These are phyloP conservation scores for Ctenicera cuprea DNA, from an alignment of 2,888 invertebrate genomes.

Conservation along the genomic window DNA sequence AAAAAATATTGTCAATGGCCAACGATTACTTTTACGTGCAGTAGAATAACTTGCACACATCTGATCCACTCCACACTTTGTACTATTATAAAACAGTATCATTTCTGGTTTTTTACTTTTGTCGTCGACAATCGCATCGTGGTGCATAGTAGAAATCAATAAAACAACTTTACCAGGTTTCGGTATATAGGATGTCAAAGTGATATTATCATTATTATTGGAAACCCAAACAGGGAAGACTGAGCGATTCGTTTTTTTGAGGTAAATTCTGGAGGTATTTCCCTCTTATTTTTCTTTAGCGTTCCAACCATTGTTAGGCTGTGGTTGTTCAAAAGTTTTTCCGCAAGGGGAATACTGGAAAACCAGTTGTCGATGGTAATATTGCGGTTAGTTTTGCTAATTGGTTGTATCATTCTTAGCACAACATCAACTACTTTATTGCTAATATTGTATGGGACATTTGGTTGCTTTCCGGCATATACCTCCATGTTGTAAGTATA, in stretches of 20 bases:
- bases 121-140: not conserved
- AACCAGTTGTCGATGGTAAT: slow-evolving; percentile 55
- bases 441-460: slow-evolving; percentile 47
- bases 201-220: not conserved
- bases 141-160: not conserved
- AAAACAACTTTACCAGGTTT: not conserved
- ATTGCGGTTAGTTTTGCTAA: slow-evolving; percentile 53
- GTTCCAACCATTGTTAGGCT: slow-evolving; percentile 47
- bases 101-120: not conserved
- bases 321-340: slow-evolving; percentile 28
- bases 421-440: slow-evolving; percentile 52
- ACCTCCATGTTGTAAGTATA: slow-evolving; percentile 57
- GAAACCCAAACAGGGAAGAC: not conserved
- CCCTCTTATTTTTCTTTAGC: slow-evolving; percentile 12
- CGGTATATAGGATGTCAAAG: not conserved
- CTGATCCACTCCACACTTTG: slow-evolving; percentile 11
- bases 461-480: slow-evolving; percentile 55
- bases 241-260: not conserved
- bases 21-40: slow-evolving; percentile 37
- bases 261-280: not conserved
- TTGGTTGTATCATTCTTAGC: slow-evolving; percentile 49
- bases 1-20: slow-evolving; percentile 48
- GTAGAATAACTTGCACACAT: not conserved
- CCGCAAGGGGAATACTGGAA: slow-evolving; percentile 47
- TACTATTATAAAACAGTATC: slow-evolving; percentile 19